A percentile compares a stretch with the other conserved stretches of the same genome.
phyloP scores from a whole-genome alignment of 2,888 invertebrate genomes.

The Agonum fuliginosum region DNA sequence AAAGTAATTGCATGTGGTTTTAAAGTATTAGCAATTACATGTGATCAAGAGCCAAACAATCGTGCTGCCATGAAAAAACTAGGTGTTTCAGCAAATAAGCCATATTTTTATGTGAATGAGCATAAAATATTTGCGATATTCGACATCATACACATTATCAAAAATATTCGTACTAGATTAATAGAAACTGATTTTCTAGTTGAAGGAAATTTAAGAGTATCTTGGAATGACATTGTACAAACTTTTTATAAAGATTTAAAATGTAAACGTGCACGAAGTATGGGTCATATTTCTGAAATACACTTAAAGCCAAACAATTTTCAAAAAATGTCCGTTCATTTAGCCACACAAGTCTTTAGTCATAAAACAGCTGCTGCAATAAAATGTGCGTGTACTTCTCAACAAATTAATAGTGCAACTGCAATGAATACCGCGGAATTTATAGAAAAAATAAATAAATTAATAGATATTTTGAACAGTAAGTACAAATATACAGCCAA shows the following conservation, averaged over 20 bases:
- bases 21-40: no score
- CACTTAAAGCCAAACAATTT: conserved; percentile 29
- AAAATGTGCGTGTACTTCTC: neutral
- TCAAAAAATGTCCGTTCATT: conserved; percentile 12
- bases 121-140: neutral
- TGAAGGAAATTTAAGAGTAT: conserved; percentile 7
- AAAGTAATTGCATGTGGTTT: no score
- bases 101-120: neutral
- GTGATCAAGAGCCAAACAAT: no score
- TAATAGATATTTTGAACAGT: conserved; percentile 16
- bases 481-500: conserved; percentile 8
- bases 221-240: conserved; percentile 19
- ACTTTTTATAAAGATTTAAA: conserved; percentile 16
- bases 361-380: conserved; percentile 17
- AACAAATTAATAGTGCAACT: neutral
- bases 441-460: conserved; percentile 20
- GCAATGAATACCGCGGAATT: conserved; percentile 19
- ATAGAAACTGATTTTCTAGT: conserved; percentile 15
- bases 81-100: neutral
- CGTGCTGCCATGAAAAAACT: neutral
- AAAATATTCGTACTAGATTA: conserved; percentile 20
- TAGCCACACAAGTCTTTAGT: conserved; percentile 27
- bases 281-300: neutral
- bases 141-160: conserved; percentile 3
- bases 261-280: conserved; percentile 1